Percentiles rank a stretch among this genome's conserved stretches.
Conservation (phyloP, 1,140 invertebrate genomes). For the Matsumurasca onukii region DNA sequence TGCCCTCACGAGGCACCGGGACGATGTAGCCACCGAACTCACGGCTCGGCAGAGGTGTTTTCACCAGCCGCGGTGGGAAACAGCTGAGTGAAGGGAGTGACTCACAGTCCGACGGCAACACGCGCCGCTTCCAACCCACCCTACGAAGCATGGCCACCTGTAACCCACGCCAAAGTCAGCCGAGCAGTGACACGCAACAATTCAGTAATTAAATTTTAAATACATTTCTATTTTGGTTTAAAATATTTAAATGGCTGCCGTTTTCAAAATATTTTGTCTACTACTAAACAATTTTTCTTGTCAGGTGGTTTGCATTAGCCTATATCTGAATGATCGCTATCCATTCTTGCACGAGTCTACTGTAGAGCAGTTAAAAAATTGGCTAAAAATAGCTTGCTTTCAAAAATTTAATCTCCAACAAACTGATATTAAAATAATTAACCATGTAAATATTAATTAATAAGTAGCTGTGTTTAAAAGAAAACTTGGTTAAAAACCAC, state of each 20-base stretch:
- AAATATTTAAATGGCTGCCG: slow-evolving; percentile 13
- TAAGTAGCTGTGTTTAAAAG: too few species aligned
- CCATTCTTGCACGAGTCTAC: too few species aligned
- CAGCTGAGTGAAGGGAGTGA: slow-evolving; percentile 53
- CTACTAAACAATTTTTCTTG: too few species aligned
- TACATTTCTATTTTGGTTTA: background rate
- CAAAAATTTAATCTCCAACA: too few species aligned
- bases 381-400: too few species aligned
- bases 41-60: slow-evolving; percentile 52
- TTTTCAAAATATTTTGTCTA: too few species aligned
- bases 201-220: background rate
- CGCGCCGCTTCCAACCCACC: slow-evolving; percentile 58
- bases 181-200: background rate
- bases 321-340: too few species aligned
- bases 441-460: too few species aligned
- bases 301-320: too few species aligned
- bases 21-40: slow-evolving; percentile 53
- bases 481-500: too few species aligned
- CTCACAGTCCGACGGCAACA: slow-evolving; percentile 59
- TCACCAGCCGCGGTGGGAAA: slow-evolving; percentile 57
- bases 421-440: too few species aligned
- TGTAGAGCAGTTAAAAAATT: too few species aligned
- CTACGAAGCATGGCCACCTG: slow-evolving; percentile 53
- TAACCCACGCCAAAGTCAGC: slow-evolving; percentile 25
- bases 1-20: slow-evolving; percentile 58